Percentiles rank a stretch among this genome's conserved stretches.
These are phyloP conservation scores for Therioaphis trifolii DNA, from an alignment of 2,888 invertebrate genomes.

Conservation along the genomic window DNA sequence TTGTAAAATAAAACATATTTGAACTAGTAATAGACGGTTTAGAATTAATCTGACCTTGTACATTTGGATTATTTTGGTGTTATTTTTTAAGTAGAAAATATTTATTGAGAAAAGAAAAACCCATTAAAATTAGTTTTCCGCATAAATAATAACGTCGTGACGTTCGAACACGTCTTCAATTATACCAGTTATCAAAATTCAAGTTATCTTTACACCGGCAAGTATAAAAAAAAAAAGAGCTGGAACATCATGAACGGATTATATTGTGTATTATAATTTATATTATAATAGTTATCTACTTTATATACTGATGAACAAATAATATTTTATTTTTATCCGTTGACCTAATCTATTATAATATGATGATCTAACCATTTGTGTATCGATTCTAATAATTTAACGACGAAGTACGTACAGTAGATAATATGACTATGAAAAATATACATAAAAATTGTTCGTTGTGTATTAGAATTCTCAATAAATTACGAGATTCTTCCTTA, in stretches of 20 bases:
- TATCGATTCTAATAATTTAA: neutral
- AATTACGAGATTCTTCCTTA: too few species aligned
- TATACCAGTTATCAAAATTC: neutral
- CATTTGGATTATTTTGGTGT: neutral
- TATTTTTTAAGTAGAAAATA: neutral
- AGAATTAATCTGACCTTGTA: neutral
- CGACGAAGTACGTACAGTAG: neutral
- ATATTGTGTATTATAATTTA: too few species aligned
- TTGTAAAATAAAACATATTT: neutral
- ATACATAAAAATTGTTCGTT: neutral
- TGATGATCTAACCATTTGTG: conserved; percentile 45
- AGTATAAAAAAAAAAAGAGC: too few species aligned
- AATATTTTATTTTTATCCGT: conserved; percentile 41
- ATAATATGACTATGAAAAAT: conserved; percentile 16
- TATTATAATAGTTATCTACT: neutral
- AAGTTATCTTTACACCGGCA: neutral
- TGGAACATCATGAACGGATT: too few species aligned
- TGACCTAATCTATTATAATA: neutral
- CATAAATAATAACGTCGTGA: neutral
- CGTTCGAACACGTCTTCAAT: neutral
- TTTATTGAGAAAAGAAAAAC: neutral
- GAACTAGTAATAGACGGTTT: neutral
- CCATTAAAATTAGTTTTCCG: neutral
- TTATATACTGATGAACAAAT: conserved; percentile 20
- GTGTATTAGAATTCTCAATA: too few species aligned